Evolutionary conservation across 2,797 vertebrate genomes (phyloP), one percentile per base, ranked within the genome.

Genomic region (Hoplostethus atlanticus): DNA sequence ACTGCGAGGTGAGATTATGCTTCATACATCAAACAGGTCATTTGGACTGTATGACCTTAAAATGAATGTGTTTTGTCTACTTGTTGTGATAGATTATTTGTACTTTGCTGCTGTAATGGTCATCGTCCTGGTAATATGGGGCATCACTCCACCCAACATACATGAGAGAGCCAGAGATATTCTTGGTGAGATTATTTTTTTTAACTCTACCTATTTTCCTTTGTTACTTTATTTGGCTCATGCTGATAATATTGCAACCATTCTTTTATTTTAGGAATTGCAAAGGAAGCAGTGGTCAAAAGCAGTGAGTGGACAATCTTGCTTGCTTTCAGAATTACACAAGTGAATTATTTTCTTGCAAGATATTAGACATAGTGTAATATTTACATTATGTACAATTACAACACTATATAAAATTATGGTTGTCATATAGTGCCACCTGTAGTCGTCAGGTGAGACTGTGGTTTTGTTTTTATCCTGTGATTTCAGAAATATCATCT

Each of bases 1-100:
- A 77, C 7, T 5, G 62, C 57, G 42, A 91, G 91, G 93, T 95
- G 79, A 93, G 91, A 48, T 53, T 81, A 75, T 16, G 42, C 48
- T 64, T 60, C 44, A 15, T 53, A 69, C 69, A 17, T 11, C 25
- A 67, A 69, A 25, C 13, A 30, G 3, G 5, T 68, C 1, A 34
- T 64, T 72, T 28, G 54, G 17, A 1, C 63, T 70, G 8, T 31
- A 2, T 36, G 28, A 57, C 34, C 76, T 46, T 6, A 55, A 15
- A 71, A 68, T 28, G 53, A 10, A 64, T 1, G 66, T 68, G 11
- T 53, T 65, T n/a, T 52, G 0, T 68, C 0, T 58, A 7, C 46
- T 64, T 25, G 73, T 61, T 83, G 28, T 80, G 42, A 38, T 75
- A 95, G 93, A 3, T 30, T 0, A 54, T 79, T n/a, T 69, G 9